Percentiles rank a stretch among this genome's conserved stretches.
phyloP scores from a whole-genome alignment of 92 coral and sea anemone genomes.

The Epizoanthus ramosus region DNA sequence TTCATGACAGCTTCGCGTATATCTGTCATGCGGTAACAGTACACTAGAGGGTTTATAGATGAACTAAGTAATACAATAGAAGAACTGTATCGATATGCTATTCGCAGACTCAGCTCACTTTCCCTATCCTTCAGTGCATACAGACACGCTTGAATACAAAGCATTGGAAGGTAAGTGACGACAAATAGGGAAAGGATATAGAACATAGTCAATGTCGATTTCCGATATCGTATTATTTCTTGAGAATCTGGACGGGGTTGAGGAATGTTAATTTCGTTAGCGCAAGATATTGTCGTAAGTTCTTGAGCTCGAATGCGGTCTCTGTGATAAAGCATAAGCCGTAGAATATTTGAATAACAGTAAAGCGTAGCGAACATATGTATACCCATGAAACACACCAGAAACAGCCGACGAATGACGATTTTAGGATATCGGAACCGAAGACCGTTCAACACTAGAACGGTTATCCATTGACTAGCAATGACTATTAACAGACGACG shows the following conservation, averaged over 20 bases:
- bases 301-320: conserved; percentile 6
- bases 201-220: background rate
- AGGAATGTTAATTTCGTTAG: background rate
- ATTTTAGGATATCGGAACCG: background rate
- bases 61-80: background rate
- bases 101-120: background rate
- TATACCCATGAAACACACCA: background rate
- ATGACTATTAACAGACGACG: background rate
- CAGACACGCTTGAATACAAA: background rate
- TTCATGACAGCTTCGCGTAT: conserved; percentile 1
- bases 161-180: background rate
- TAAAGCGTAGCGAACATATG: background rate
- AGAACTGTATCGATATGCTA: conserved; percentile 2
- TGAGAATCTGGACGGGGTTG: background rate
- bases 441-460: background rate
- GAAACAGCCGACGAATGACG: background rate
- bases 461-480: background rate
- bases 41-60: background rate
- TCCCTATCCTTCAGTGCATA: background rate
- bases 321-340: conserved; percentile 1
- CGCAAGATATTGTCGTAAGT: background rate
- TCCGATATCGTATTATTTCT: background rate
- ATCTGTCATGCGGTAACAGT: conserved; percentile 16
- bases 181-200: background rate
- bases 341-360: background rate